Evolutionary conservation across 2,888 invertebrate species (phyloP).

Genomic region (Oeneis ivallda): DNA sequence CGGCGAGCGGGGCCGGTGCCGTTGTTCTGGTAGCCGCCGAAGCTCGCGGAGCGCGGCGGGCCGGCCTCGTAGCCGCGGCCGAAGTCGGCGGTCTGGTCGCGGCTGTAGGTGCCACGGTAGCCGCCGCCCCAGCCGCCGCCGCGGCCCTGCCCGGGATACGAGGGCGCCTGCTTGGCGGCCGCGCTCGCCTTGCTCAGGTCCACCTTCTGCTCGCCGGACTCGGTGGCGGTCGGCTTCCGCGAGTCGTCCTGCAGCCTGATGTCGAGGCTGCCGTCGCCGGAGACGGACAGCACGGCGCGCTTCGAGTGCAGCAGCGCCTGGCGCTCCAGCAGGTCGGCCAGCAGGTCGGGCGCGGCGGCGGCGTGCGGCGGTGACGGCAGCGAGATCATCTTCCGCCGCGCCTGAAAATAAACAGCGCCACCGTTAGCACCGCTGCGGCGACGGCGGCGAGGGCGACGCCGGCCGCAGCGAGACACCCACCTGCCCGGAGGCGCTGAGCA

Average conservation of each 20-base stretch:
- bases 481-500: slow-evolving; percentile 70
- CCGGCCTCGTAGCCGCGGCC: slow-evolving; percentile 45
- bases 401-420: slow-evolving; percentile 51
- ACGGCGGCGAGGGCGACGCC: background rate
- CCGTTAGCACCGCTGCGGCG: background rate
- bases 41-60: slow-evolving; percentile 45
- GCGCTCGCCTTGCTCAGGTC: slow-evolving; percentile 47
- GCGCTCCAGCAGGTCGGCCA: slow-evolving; percentile 86
- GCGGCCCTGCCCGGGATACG: slow-evolving; percentile 83
- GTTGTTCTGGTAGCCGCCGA: slow-evolving; percentile 37
- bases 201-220: background rate
- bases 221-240: background rate
- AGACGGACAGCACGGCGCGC: slow-evolving; percentile 79
- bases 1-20: slow-evolving; percentile 49
- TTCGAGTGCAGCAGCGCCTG: slow-evolving; percentile 87
- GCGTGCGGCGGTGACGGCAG: slow-evolving; percentile 67
- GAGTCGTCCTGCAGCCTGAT: slow-evolving; percentile 63
- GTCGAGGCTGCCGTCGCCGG: slow-evolving; percentile 83
- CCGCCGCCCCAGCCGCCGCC: slow-evolving; percentile 74
- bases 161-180: slow-evolving; percentile 78
- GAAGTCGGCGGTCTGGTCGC: slow-evolving; percentile 49
- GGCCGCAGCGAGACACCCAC: slow-evolving; percentile 42
- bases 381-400: slow-evolving; percentile 73
- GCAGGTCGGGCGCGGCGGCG: slow-evolving; percentile 81
- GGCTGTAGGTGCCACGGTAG: slow-evolving; percentile 63